These are phyloP conservation scores for Grammomys surdaster DNA, from an alignment of 2,113 vertebrate genomes.

Conservation along the genomic window DNA sequence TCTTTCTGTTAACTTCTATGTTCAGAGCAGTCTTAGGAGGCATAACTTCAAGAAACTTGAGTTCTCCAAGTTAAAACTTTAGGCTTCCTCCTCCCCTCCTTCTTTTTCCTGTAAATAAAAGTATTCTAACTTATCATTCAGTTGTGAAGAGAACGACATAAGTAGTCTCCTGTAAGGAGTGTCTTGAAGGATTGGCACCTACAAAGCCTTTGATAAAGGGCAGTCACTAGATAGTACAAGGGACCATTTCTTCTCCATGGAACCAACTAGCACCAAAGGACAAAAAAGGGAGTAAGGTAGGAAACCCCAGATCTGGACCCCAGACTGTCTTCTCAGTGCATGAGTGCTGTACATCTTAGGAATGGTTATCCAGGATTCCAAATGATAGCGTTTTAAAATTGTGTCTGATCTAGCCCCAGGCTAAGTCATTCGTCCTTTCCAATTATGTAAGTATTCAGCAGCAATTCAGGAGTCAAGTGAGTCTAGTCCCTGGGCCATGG, in stretches of 20 bases:
- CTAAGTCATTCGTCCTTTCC: background rate
- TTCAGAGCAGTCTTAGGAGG: background rate
- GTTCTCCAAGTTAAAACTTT: background rate
- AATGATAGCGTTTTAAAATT: background rate
- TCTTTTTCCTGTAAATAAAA: background rate
- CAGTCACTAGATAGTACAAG: background rate
- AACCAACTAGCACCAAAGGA: background rate
- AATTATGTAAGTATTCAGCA: background rate
- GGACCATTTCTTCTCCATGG: background rate
- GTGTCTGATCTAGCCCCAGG: background rate
- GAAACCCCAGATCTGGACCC: background rate
- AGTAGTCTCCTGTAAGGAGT: background rate
- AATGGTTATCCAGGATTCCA: conserved; percentile 28
- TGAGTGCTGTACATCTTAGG: background rate
- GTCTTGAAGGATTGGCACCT: background rate
- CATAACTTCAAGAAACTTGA: background rate
- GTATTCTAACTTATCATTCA: background rate
- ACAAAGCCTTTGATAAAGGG: background rate
- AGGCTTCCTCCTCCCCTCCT: background rate
- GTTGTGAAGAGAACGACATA: background rate
- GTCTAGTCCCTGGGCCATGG: background rate
- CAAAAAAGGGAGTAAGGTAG: background rate
- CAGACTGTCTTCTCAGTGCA: background rate
- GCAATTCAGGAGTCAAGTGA: background rate
- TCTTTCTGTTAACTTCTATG: background rate